A percentile compares a stretch with the other conserved stretches of the same genome.
Evolutionary conservation across 2,888 invertebrate species (phyloP).

Genomic region (Rhingia rostrata): DNA sequence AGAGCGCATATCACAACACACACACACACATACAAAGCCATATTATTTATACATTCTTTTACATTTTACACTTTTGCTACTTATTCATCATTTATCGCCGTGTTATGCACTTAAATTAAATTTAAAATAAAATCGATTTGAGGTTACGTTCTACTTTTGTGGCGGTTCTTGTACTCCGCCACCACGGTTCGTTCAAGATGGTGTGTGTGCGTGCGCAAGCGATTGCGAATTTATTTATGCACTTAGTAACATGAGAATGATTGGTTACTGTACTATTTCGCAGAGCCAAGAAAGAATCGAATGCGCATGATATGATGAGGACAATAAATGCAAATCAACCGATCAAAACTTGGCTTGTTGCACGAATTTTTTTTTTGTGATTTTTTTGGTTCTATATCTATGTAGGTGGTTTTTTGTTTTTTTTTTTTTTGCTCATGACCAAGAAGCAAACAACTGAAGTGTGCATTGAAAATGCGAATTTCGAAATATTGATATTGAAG

Average conservation of each 20-base stretch:
- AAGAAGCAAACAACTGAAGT: conserved; percentile 30
- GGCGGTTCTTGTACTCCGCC: conserved; percentile 42
- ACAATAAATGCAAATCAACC: conserved; percentile 35
- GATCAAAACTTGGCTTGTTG: conserved; percentile 40
- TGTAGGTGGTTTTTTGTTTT: not conserved
- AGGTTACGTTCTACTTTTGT: conserved; percentile 70
- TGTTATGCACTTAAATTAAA: conserved; percentile 42
- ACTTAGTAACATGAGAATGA: conserved; percentile 63
- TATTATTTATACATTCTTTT: conserved; percentile 31
- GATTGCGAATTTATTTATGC: conserved; percentile 65
- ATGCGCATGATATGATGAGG: conserved; percentile 52
- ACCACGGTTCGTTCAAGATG: too few species aligned
- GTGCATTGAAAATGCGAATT: conserved; percentile 49
- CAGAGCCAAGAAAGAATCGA: conserved; percentile 37
- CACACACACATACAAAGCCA: not conserved
- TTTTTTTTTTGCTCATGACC: conserved; percentile 42
- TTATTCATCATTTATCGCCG: conserved; percentile 54
- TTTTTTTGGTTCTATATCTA: not conserved
- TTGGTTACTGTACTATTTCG: conserved; percentile 11
- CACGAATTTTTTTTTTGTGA: conserved; percentile 16
- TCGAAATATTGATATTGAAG: conserved; percentile 62
- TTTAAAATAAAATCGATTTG: conserved; percentile 68
- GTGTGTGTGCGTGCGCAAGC: conserved; percentile 2
- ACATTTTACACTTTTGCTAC: conserved; percentile 21
- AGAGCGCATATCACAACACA: conserved; percentile 17